phyloP scores from a whole-genome alignment of 2,888 invertebrate species.

The Scaptomyza reducta region DNA sequence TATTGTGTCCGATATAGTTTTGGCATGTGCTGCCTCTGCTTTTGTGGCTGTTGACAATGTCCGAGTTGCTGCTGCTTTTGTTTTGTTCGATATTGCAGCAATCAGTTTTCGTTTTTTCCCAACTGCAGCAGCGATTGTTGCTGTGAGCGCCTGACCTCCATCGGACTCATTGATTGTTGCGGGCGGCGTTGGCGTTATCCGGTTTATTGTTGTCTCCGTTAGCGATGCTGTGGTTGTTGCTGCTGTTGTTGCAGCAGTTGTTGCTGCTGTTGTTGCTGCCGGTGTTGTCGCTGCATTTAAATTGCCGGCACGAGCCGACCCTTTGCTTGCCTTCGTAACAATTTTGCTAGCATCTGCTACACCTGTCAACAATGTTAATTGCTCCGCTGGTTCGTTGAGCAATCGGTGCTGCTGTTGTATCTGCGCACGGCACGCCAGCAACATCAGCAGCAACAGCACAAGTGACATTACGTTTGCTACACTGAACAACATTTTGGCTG shows the following conservation, averaged over 20 bases:
- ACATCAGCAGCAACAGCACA: conserved; percentile 25
- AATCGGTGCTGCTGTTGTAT: not conserved
- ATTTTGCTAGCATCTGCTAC: conserved; percentile 1
- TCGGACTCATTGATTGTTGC: conserved; percentile 13
- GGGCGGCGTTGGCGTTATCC: not conserved
- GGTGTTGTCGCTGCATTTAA: conserved; percentile 33
- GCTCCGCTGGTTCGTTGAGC: conserved; percentile 22
- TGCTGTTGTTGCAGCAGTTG: conserved; percentile 3
- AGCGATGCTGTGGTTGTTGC: not conserved
- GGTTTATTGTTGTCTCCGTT: conserved; percentile 3
- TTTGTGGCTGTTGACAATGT: conserved; percentile 17
- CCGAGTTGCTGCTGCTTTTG: conserved; percentile 1
- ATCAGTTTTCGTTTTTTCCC: conserved; percentile 4
- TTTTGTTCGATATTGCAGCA: not conserved
- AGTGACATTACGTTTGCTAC: conserved; percentile 8
- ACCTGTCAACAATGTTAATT: conserved; percentile 45
- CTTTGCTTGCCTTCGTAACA: not conserved
- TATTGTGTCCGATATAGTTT: conserved; percentile 15
- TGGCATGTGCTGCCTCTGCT: not conserved
- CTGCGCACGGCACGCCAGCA: conserved; percentile 13
- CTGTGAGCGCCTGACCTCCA: conserved; percentile 10
- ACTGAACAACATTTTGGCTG: conserved; percentile 27
- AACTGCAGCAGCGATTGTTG: not conserved
- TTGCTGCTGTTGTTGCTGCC: conserved; percentile 1
- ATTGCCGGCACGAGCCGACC: conserved; percentile 29